Base-by-base conservation (phyloP, 92 coral and sea anemone species). In the Nematostella vectensis region DNA sequence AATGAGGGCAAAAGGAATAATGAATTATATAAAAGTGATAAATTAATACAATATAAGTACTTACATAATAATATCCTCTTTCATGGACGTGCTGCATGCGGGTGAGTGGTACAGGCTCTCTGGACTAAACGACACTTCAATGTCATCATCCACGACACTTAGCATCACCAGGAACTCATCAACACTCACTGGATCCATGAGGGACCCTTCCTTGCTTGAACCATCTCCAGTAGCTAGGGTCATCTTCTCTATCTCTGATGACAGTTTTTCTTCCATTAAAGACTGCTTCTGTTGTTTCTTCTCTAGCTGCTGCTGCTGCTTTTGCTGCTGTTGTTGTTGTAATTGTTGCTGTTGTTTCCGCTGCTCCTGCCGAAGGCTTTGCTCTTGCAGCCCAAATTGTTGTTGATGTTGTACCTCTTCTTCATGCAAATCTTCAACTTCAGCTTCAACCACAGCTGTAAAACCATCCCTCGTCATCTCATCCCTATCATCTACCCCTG, bases 121-220 rank as follows among this genome's bases (percentile, higher is more conserved):
- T 18, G 88, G 80, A 29, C 94, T 79, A 36, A 74, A 83, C 25
- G 94, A 77, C 71, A 78, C 94, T 63, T 83, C 94, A 4, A 83
- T 50, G 55, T 88, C 96, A 55, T 67, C 84, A 67, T 88, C 94
- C 18, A 83, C 96, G 0, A 71, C 65, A 26, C 61, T 73, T 10
- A 88, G 58, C 25, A 88, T 29, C 22, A 60, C 29, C 38, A 88
- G 62, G 33, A 79, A 74, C 20, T 69, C 80, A 31, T 74, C 79
- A 11, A 58, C 56, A 27, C 48, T 58, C 11, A 88, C 68, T 9
- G 80, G 83, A 48, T 43, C 9, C 47, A 23, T 39, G 18, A 9
- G 18, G 18, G 12, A 19, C 4, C 11, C 51, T 22, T 10, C 4
- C 42, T 36, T 36, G 15, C 9, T 8, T 8, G 42, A 36, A 6